These are phyloP conservation scores for Chaenodraco wilsoni DNA, from an alignment of 2,797 vertebrate species.

Conservation along the genomic window DNA sequence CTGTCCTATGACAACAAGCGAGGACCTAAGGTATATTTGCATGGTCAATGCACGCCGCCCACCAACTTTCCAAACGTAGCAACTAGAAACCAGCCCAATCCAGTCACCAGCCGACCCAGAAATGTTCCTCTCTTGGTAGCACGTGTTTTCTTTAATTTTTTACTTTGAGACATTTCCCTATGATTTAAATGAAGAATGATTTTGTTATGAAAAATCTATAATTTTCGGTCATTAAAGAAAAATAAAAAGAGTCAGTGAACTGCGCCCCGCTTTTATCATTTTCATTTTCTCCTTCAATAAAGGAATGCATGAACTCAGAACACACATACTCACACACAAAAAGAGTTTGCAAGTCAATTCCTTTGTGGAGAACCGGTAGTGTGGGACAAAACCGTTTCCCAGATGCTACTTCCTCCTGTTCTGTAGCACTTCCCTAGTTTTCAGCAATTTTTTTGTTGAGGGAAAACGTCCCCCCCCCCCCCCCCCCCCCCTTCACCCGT, in stretches of 20 bases:
- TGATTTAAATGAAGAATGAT: conserved; percentile 87
- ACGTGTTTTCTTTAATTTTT: conserved; percentile 88
- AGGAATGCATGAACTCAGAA: conserved; percentile 94
- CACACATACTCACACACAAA: conserved; percentile 80
- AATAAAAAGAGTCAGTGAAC: conserved; percentile 62
- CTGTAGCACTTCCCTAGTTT: conserved; percentile 84
- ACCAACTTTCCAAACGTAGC: conserved; percentile 98
- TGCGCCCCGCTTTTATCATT: conserved; percentile 83
- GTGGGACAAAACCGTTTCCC: conserved; percentile 83
- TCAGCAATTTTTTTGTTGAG: conserved; percentile 84
- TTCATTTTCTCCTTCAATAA: conserved; percentile 85
- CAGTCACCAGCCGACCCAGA: conserved; percentile 89
- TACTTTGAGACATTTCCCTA: conserved; percentile 83
- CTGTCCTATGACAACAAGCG: conserved; percentile 99
- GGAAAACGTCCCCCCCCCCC: conserved; percentile 74
- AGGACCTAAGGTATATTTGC: conserved; percentile 99
- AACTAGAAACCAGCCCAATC: conserved; percentile 89
- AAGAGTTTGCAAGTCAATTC: conserved; percentile 90
- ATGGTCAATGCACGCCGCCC: conserved; percentile 99
- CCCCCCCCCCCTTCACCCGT: conserved; percentile 77
- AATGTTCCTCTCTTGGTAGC: conserved; percentile 89
- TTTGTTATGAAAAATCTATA: conserved; percentile 81
- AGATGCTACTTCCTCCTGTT: conserved; percentile 81
- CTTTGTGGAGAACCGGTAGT: conserved; percentile 87
- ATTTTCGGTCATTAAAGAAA: conserved; percentile 77